Conservation (phyloP, 2,113 vertebrate genomes). For the Canis aureus region DNA sequence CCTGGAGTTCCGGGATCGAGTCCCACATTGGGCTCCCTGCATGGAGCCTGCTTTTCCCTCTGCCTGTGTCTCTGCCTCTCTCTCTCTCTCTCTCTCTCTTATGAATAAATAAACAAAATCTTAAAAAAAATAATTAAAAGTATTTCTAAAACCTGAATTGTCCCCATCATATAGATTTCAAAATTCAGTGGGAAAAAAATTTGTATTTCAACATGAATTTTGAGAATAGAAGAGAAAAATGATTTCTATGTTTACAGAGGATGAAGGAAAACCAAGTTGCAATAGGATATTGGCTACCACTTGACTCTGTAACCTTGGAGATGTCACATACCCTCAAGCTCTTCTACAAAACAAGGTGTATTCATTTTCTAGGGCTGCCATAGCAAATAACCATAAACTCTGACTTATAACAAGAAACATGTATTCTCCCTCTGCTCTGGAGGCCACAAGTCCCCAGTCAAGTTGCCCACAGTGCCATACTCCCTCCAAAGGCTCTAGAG, state of each 20-base stretch:
- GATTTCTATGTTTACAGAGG: neutral
- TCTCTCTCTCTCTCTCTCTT: too few relatives aligned
- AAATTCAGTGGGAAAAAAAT: neutral
- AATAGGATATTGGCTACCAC: neutral
- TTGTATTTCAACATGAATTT: slow-evolving; percentile 26
- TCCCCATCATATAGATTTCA: neutral
- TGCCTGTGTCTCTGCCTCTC: too few relatives aligned
- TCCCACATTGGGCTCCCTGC: too few relatives aligned
- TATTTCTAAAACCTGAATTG: neutral
- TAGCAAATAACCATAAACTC: neutral
- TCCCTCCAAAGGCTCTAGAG: neutral
- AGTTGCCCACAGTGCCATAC: fast-evolving
- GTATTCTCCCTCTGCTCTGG: neutral
- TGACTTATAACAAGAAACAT: neutral
- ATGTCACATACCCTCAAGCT: neutral
- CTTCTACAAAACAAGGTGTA: neutral
- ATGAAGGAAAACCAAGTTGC: neutral
- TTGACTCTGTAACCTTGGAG: neutral
- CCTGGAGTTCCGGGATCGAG: too few relatives aligned
- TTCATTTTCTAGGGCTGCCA: neutral
- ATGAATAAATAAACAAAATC: too few relatives aligned
- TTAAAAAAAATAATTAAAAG: neutral
- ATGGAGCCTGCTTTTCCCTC: too few relatives aligned
- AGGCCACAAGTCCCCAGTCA: neutral
- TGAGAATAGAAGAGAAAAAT: neutral